Evolutionary conservation across 2,888 invertebrate species (phyloP).

Genomic region (Eledona agricola): DNA sequence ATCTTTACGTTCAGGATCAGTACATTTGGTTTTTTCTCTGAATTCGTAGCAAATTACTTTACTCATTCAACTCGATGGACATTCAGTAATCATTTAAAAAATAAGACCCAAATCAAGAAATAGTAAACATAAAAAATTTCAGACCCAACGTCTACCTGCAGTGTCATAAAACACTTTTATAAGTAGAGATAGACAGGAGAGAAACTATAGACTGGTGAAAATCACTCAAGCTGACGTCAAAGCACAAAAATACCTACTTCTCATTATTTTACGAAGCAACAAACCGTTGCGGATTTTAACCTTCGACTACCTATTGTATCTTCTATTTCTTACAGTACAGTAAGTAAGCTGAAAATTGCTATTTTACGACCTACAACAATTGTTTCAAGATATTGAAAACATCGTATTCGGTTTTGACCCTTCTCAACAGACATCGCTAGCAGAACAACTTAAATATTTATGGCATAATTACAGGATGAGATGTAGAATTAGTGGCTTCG

Average conservation of each 20-base stretch:
- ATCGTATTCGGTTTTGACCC: constrained; percentile 5
- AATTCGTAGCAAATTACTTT: no score
- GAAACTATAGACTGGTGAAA: no score
- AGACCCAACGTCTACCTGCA: no score
- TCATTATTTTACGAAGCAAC: constrained; percentile 1
- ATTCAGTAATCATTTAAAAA: no score
- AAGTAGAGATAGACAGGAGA: no score
- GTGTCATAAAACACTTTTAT: no score
- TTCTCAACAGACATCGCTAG: not conserved
- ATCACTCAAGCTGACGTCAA: not conserved
- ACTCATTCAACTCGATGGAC: no score
- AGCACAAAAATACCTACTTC: not conserved
- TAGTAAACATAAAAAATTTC: no score
- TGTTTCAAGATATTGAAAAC: constrained; percentile 5
- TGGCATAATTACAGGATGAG: not conserved
- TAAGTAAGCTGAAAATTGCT: not conserved
- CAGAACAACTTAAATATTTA: not conserved
- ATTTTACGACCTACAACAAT: not conserved
- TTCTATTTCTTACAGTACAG: not conserved
- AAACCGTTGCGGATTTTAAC: not conserved
- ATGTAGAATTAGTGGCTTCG: not conserved
- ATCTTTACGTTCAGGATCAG: no score
- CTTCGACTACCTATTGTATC: not conserved
- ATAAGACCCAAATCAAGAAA: no score
- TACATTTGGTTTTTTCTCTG: no score